A percentile compares a stretch with the other conserved stretches of the same genome.
Conservation (phyloP, 2,113 vertebrate species). For the Gobius niger region DNA sequence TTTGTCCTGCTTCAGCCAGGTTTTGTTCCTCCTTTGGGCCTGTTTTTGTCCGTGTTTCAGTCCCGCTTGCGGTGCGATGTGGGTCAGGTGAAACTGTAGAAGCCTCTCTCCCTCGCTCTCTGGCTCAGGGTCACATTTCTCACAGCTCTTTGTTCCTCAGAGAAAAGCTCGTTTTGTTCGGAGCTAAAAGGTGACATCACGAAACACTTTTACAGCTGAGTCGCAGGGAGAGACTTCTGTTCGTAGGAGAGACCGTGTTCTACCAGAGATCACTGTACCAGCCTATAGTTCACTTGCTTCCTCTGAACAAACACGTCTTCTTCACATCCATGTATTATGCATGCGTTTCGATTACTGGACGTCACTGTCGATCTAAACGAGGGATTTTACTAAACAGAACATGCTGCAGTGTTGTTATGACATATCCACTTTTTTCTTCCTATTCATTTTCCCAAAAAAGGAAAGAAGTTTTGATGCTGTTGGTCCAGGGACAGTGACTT, state of each 20-base stretch:
- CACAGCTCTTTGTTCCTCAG: neutral
- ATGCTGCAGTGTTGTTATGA: too few species aligned
- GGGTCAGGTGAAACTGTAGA: slow-evolving; percentile 2
- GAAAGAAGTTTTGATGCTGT: too few species aligned
- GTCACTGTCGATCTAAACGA: too few species aligned
- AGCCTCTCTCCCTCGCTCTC: neutral
- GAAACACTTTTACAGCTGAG: neutral
- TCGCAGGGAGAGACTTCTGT: neutral
- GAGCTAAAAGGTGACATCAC: slow-evolving; percentile 3
- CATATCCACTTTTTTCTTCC: too few species aligned
- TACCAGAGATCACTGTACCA: neutral
- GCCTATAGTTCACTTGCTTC: too few species aligned
- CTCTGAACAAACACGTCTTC: too few species aligned
- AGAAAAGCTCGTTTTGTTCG: neutral
- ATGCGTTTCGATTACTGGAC: too few species aligned
- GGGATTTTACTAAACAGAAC: too few species aligned
- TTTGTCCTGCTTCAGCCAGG: neutral
- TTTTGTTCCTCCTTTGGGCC: neutral
- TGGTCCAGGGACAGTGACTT: too few species aligned
- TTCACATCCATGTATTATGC: too few species aligned
- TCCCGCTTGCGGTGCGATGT: neutral
- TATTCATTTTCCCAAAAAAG: too few species aligned
- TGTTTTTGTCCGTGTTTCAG: neutral
- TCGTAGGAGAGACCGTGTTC: neutral
- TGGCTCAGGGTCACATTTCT: neutral